Percentiles rank a stretch among this genome's conserved stretches.
These are phyloP conservation scores for Orthosia cruda DNA, from an alignment of 2,888 invertebrate species.

Conservation along the genomic window DNA sequence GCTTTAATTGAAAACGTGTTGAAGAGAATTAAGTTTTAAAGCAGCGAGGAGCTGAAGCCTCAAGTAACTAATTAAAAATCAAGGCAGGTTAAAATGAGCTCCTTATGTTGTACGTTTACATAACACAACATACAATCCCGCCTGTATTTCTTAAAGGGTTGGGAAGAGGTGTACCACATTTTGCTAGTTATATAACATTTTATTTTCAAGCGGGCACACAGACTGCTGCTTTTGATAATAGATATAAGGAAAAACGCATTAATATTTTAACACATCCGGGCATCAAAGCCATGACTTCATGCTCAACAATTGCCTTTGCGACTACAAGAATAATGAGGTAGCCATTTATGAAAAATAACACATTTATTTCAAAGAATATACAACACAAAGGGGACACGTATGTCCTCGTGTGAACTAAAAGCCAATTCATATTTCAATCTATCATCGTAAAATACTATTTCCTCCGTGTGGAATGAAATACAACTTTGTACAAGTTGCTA, in stretches of 20 bases:
- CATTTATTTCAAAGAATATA: background rate
- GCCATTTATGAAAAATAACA: background rate
- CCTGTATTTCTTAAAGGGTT: too few relatives aligned
- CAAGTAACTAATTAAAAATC: slow-evolving; percentile 1
- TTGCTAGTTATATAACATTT: too few relatives aligned
- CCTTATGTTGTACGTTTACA: too few relatives aligned
- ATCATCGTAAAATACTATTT: slow-evolving; percentile 37
- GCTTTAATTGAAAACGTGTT: slow-evolving; percentile 33
- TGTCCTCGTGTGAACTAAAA: background rate
- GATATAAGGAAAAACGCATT: too few relatives aligned
- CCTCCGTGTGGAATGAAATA: slow-evolving; percentile 25
- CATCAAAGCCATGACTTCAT: too few relatives aligned
- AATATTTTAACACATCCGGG: too few relatives aligned
- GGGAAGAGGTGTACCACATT: too few relatives aligned
- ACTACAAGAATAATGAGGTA: too few relatives aligned
- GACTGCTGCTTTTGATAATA: too few relatives aligned
- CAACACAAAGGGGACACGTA: background rate
- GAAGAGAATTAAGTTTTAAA: slow-evolving; percentile 14
- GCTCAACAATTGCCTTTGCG: too few relatives aligned
- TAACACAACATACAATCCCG: too few relatives aligned
- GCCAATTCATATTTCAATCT: slow-evolving; percentile 42
- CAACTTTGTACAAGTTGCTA: slow-evolving; percentile 53
- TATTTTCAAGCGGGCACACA: too few relatives aligned
- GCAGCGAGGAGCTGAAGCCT: background rate
- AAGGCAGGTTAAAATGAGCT: background rate